These are phyloP conservation scores for Chlorodrepanis virens DNA, from an alignment of 2,113 vertebrate species.

Conservation along the genomic window DNA sequence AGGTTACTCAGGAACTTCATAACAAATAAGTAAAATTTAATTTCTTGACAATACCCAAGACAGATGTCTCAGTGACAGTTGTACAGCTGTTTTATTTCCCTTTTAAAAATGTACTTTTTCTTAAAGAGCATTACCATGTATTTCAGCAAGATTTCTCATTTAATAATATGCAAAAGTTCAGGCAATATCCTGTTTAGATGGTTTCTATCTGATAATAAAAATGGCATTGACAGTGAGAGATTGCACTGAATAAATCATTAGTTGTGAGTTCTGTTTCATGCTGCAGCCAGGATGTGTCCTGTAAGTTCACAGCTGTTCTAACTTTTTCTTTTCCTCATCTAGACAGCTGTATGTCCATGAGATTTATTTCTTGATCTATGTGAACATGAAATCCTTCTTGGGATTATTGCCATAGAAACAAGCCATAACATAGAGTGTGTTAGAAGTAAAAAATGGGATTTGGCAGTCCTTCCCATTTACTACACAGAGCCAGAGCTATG, in stretches of 20 bases:
- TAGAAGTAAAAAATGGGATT: conserved; percentile 43
- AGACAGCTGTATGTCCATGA: conserved; percentile 22
- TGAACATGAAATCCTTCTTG: neutral
- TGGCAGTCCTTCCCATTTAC: conserved; percentile 35
- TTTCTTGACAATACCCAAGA: neutral
- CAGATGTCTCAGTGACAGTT: neutral
- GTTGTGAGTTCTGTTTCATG: neutral
- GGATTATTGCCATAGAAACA: conserved; percentile 63
- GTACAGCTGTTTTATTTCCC: neutral
- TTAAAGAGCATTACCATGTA: neutral
- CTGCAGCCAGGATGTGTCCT: neutral
- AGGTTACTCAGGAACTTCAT: neutral
- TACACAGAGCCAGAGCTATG: neutral
- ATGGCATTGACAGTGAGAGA: neutral
- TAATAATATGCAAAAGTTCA: neutral
- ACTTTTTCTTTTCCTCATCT: neutral
- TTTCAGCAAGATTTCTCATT: neutral
- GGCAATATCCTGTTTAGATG: conserved; percentile 11
- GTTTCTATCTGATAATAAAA: conserved; percentile 25
- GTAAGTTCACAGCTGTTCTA: conserved; percentile 9
- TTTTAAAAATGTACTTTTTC: neutral
- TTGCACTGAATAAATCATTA: neutral
- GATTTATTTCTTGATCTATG: conserved; percentile 39
- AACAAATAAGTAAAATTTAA: neutral
- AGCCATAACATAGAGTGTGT: neutral